Conservation (phyloP, 2,797 vertebrate genomes). For the Cygnus olor region DNA sequence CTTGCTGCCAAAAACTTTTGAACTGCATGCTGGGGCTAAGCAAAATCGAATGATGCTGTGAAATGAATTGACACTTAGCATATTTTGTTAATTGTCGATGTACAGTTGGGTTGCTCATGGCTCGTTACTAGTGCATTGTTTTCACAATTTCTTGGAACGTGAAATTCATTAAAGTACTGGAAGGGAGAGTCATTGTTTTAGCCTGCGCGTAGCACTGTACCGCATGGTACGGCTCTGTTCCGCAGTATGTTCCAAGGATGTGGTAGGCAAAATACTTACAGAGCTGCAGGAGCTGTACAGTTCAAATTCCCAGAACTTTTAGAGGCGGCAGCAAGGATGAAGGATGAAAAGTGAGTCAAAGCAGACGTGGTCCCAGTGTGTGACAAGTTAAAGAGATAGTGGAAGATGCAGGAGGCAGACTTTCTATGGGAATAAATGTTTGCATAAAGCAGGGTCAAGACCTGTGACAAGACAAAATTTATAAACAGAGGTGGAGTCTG, state of each 20-base stretch:
- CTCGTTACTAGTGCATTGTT: constrained; percentile 2
- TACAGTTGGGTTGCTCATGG: not conserved
- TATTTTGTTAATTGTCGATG: constrained; percentile 29
- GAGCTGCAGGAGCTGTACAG: not conserved
- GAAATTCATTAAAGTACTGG: constrained; percentile 7
- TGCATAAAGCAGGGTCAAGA: not conserved
- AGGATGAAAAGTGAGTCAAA: not conserved
- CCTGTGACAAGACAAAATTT: not conserved
- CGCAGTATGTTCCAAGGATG: not conserved
- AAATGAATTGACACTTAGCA: constrained; percentile 18
- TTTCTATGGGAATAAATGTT: not conserved
- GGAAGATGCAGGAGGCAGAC: not conserved
- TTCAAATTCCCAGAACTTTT: not conserved
- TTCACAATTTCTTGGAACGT: not conserved
- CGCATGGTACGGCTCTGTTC: not conserved
- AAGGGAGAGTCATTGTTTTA: not conserved
- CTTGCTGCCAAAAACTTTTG: constrained; percentile 43
- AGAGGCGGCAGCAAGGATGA: not conserved
- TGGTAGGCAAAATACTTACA: not conserved
- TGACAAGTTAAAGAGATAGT: not conserved
- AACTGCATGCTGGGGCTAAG: constrained; percentile 22
- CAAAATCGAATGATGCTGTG: not conserved
- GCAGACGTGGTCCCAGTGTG: not conserved
- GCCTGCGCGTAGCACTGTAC: not conserved
- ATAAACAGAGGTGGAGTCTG: not conserved